These are phyloP conservation scores for Leptinotarsa texana DNA, from an alignment of 1,140 invertebrate species.

Conservation along the genomic window DNA sequence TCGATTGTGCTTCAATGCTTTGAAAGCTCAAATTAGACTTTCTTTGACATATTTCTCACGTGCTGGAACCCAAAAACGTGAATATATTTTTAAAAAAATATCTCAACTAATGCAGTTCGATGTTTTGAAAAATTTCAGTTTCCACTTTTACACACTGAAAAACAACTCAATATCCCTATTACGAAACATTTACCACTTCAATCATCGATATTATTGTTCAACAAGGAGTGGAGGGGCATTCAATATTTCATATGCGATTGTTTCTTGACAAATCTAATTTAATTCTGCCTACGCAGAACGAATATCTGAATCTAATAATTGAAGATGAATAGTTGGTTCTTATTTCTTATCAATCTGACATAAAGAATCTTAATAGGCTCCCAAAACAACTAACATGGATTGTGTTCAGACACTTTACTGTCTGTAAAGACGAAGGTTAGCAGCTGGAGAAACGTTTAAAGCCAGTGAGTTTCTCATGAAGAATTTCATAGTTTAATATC, in stretches of 20 bases:
- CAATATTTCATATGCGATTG: not conserved
- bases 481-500: too few relatives aligned
- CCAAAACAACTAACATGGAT: not conserved
- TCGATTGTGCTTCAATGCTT: too few relatives aligned
- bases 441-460: not conserved
- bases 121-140: too few relatives aligned
- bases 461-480: too few relatives aligned
- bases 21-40: too few relatives aligned
- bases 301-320: not conserved
- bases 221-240: not conserved
- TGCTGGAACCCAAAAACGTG: too few relatives aligned
- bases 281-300: not conserved
- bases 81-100: too few relatives aligned
- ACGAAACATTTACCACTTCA: not conserved
- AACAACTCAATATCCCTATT: not conserved
- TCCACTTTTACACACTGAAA: too few relatives aligned
- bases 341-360: not conserved
- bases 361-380: not conserved
- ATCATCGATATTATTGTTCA: not conserved
- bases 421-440: not conserved
- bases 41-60: too few relatives aligned
- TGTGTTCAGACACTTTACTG: not conserved
- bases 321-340: not conserved
- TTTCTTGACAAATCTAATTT: conserved; percentile 12
- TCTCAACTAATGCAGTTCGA: too few relatives aligned